Percentiles rank a stretch among this genome's conserved stretches.
Conservation (phyloP, 92 coral and sea anemone species). For the Blastomussa wellsi region DNA sequence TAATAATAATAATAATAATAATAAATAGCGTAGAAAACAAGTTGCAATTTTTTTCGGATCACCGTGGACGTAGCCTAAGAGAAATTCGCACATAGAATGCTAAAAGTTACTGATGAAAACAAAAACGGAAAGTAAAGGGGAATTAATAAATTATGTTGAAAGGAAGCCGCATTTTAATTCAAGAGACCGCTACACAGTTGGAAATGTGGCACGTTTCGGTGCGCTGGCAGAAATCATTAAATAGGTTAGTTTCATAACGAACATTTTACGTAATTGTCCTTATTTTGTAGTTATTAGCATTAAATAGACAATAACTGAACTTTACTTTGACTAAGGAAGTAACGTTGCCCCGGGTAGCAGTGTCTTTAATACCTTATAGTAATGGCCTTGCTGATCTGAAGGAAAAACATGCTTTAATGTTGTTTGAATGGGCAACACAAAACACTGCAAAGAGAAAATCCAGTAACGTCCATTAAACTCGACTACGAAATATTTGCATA, state of each 20-base stretch:
- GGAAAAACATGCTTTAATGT: neutral
- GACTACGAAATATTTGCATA: neutral
- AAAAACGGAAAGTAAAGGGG: neutral
- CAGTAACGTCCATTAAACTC: neutral
- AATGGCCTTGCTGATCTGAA: neutral
- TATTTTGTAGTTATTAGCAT: neutral
- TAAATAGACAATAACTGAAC: neutral
- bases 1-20: too few species aligned
- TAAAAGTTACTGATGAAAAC: neutral
- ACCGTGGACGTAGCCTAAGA: too few species aligned
- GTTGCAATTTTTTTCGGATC: too few species aligned
- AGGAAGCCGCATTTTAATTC: neutral
- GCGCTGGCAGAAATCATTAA: neutral
- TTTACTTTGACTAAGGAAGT: neutral
- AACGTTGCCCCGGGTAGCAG: too few species aligned
- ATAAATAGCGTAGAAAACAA: too few species aligned
- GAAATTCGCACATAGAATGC: neutral
- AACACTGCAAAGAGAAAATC: neutral
- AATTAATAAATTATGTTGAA: neutral
- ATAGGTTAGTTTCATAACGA: neutral
- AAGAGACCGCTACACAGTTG: neutral
- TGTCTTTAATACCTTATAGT: neutral
- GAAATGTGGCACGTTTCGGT: neutral
- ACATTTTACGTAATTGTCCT: neutral
- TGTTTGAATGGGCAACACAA: neutral